A percentile compares a stretch with the other conserved stretches of the same genome.
These are phyloP conservation scores for Nasonia vitripennis DNA, from an alignment of 1,140 invertebrate genomes.

Conservation along the genomic window DNA sequence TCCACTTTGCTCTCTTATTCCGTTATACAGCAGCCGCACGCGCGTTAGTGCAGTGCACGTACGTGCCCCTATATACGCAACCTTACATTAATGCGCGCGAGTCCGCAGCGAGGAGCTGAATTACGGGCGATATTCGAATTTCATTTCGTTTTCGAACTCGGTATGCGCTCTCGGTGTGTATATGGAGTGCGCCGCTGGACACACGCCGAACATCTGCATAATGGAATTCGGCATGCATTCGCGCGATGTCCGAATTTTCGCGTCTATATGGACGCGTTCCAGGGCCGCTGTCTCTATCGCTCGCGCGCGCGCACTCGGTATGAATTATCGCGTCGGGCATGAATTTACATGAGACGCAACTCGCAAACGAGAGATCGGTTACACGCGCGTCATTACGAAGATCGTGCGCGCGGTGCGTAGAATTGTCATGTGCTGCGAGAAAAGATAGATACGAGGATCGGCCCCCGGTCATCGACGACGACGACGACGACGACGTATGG, in stretches of 20 bases:
- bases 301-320: not conserved
- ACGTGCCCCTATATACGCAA: no score
- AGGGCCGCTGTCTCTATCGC: not conserved
- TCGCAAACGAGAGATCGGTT: not conserved
- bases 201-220: not conserved
- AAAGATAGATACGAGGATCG: not conserved
- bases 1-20: no score
- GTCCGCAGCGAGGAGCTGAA: no score
- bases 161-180: no score
- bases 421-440: not conserved
- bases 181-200: no score
- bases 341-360: not conserved
- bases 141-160: no score
- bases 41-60: no score
- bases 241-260: slow-evolving; percentile 9
- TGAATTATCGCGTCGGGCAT: not conserved
- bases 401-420: not conserved
- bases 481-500: no score
- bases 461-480: no score
- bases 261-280: not conserved
- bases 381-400: not conserved
- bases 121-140: no score
- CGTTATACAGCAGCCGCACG: no score
- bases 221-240: not conserved
- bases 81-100: no score